phyloP scores from a whole-genome alignment of 2,113 vertebrate species.

The Phylloscopus trochilus region DNA sequence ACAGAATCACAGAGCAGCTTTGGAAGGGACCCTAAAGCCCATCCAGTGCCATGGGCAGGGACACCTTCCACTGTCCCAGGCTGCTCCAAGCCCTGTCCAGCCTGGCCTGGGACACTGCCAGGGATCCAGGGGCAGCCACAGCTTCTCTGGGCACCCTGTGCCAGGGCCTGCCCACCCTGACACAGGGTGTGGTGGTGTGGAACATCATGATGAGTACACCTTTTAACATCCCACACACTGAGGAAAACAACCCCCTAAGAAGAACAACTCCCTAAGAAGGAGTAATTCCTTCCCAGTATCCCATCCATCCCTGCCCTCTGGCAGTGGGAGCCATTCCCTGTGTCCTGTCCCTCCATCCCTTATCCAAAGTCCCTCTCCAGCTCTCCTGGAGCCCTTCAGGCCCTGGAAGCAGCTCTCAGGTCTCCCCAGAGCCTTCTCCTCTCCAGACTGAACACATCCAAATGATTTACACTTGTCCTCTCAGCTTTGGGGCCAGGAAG shows the following conservation, averaged over 20 bases:
- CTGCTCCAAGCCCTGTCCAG: accelerated
- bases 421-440: background rate
- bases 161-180: accelerated
- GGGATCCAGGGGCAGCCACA: background rate
- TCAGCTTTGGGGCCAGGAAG: background rate
- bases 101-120: background rate
- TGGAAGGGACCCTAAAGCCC: background rate
- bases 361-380: background rate
- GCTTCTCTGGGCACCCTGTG: background rate
- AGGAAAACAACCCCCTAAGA: too few species aligned
- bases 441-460: background rate
- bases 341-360: background rate
- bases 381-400: background rate
- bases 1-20: background rate
- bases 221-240: too few species aligned
- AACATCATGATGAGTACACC: too few species aligned
- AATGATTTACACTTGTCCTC: background rate
- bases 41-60: background rate
- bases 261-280: too few species aligned
- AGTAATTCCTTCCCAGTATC: background rate
- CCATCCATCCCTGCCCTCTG: background rate
- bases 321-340: background rate
- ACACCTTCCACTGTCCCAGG: accelerated
- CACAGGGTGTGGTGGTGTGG: too few species aligned
- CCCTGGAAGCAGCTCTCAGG: accelerated